A percentile compares a stretch with the other conserved stretches of the same genome.
These are phyloP conservation scores for Psittacula echo DNA, from an alignment of 2,797 vertebrate species.

Conservation along the genomic window DNA sequence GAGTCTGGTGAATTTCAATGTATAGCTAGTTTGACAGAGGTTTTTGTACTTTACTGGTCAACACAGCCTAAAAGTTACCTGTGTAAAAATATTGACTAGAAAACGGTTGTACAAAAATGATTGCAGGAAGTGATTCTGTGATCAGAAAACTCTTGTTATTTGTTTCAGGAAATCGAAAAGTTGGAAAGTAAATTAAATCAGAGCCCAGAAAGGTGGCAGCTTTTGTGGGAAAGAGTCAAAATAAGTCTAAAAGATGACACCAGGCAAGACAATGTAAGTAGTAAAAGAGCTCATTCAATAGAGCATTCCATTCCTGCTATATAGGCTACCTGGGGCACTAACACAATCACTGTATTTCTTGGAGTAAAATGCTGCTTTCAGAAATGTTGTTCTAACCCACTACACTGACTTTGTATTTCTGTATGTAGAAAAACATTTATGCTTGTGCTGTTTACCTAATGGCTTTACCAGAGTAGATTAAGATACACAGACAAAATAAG, in stretches of 20 bases:
- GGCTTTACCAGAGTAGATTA: background rate
- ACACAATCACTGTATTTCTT: conserved; percentile 20
- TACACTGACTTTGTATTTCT: background rate
- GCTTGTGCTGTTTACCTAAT: background rate
- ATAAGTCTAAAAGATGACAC: conserved; percentile 90
- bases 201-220: conserved; percentile 90
- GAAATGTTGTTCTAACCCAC: conserved; percentile 34
- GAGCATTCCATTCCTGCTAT: background rate
- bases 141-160: conserved; percentile 24
- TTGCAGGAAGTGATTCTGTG: background rate
- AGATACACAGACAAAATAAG: background rate
- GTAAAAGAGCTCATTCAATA: background rate
- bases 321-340: background rate
- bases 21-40: background rate
- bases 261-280: conserved; percentile 88
- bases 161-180: conserved; percentile 91
- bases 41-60: background rate
- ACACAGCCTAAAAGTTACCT: background rate
- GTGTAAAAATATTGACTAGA: background rate
- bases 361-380: conserved; percentile 19
- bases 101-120: background rate
- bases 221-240: conserved; percentile 87
- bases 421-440: background rate
- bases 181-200: conserved; percentile 91
- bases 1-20: background rate